Evolutionary conservation across 1,140 invertebrate species (phyloP).

Genomic region (Gonatopus flavifemur): DNA sequence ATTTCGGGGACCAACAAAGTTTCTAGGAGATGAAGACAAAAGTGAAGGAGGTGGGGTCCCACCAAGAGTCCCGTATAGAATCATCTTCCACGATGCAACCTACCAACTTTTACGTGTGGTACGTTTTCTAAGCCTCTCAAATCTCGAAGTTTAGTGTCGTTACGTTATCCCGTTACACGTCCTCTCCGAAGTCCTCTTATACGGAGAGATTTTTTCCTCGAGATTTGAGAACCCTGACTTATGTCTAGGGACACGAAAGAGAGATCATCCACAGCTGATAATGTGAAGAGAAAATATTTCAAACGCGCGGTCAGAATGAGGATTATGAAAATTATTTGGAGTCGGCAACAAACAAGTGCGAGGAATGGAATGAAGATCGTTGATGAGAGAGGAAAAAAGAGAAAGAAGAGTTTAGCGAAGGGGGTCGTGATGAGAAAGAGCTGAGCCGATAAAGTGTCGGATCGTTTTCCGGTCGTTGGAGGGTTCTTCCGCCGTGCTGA

Average conservation of each 20-base stretch:
- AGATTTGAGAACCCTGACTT: conserved; percentile 15
- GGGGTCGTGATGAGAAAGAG: no score
- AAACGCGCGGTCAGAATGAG: no score
- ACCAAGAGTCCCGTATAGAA: conserved; percentile 25
- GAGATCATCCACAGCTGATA: no score
- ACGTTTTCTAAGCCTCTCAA: conserved; percentile 29
- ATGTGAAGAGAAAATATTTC: no score
- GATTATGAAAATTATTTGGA: no score
- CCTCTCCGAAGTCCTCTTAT: conserved; percentile 11
- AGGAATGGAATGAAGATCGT: conserved; percentile 9
- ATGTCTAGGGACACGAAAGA: no score
- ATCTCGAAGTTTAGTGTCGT: conserved; percentile 26
- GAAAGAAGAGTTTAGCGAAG: background rate
- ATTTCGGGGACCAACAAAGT: conserved; percentile 24
- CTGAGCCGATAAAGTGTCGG: conserved; percentile 30
- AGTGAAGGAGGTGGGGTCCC: no score
- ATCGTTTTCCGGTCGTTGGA: conserved; percentile 39
- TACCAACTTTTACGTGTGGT: conserved; percentile 10
- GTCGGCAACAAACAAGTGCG: no score
- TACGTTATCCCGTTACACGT: conserved; percentile 8
- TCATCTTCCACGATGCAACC: conserved; percentile 22
- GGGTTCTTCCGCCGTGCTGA: conserved; percentile 25
- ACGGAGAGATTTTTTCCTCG: conserved; percentile 20
- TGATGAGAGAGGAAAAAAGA: no score
- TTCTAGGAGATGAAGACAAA: conserved; percentile 26